Evolutionary conservation across 2,888 invertebrate species (phyloP).

Genomic region (Parnassius glacialis): DNA sequence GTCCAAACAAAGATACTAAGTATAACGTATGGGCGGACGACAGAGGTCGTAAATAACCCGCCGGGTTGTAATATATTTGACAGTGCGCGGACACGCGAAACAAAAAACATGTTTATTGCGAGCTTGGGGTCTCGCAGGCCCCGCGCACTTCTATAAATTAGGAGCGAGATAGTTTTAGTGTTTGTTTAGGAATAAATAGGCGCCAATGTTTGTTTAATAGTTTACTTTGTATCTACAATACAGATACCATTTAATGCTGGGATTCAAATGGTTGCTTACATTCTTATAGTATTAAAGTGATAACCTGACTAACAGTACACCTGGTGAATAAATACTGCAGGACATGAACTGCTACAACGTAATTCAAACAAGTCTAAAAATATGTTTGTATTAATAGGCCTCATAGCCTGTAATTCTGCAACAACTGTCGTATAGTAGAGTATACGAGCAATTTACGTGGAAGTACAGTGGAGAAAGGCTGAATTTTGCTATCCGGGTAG

Average conservation of each 20-base stretch:
- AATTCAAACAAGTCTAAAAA: no score
- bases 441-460: no score
- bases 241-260: neutral
- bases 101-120: constrained; percentile 81
- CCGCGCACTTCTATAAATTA: constrained; percentile 62
- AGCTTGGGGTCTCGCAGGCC: constrained; percentile 55
- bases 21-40: constrained; percentile 81
- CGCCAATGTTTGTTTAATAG: constrained; percentile 30
- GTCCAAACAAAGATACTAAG: constrained; percentile 82
- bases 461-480: no score
- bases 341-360: no score
- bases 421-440: no score
- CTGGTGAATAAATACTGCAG: no score
- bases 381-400: no score
- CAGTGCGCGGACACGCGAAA: constrained; percentile 80
- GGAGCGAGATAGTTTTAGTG: constrained; percentile 56
- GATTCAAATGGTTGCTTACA: no score
- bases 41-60: constrained; percentile 78
- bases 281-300: no score
- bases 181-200: constrained; percentile 54
- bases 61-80: constrained; percentile 81
- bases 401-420: no score
- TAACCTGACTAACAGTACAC: no score
- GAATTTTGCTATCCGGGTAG: no score
- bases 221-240: constrained; percentile 27